phyloP scores from a whole-genome alignment of 2,888 invertebrate species.

The Julus scanicus region DNA sequence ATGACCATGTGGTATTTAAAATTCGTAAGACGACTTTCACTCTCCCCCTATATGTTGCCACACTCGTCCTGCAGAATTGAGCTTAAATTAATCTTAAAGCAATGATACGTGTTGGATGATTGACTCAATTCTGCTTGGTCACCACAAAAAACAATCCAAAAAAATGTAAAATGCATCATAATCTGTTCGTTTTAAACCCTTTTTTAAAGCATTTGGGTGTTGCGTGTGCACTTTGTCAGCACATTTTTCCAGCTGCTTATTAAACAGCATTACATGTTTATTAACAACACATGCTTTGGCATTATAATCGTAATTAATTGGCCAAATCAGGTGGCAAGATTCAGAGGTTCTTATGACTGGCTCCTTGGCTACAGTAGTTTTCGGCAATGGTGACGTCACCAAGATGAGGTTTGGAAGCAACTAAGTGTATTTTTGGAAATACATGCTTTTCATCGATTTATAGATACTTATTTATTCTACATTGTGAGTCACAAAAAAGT shows the following conservation, averaged over 20 bases:
- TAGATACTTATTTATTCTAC: too few species aligned
- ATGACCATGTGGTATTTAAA: conserved; percentile 31
- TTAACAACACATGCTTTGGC: conserved; percentile 9
- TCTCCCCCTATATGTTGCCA: background rate
- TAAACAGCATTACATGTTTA: conserved; percentile 40
- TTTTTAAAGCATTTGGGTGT: conserved; percentile 1
- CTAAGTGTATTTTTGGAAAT: too few species aligned
- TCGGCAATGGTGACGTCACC: background rate
- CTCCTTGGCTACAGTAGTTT: too few species aligned
- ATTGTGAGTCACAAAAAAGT: too few species aligned
- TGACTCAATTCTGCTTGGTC: background rate
- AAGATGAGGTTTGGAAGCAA: background rate
- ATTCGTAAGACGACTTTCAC: background rate
- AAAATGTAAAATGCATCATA: background rate
- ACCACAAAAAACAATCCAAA: background rate
- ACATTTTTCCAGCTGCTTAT: conserved; percentile 17
- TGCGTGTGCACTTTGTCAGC: background rate
- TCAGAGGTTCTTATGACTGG: background rate
- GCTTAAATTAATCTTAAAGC: background rate
- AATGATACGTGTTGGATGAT: background rate
- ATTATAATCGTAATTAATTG: conserved; percentile 32
- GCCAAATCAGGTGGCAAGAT: conserved; percentile 4
- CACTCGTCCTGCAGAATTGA: background rate
- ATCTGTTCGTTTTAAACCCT: conserved; percentile 36
- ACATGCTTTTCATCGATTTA: too few species aligned